These are phyloP conservation scores for Tillus elongatus DNA, from an alignment of 2,888 invertebrate genomes.

Conservation along the genomic window DNA sequence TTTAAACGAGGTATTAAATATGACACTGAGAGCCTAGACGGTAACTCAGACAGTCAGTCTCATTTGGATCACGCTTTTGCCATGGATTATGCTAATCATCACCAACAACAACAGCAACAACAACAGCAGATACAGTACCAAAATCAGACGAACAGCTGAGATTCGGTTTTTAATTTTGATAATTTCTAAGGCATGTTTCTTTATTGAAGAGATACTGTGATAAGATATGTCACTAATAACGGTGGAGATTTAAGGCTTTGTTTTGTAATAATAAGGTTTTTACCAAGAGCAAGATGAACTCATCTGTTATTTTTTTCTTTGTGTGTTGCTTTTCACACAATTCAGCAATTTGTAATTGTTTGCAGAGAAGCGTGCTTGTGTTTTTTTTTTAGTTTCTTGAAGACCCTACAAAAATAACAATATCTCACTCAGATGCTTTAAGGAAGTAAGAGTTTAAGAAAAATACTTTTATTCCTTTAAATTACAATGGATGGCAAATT, in stretches of 20 bases:
- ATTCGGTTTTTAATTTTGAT: constrained; percentile 32
- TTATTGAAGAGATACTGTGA: background rate
- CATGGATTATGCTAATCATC: constrained; percentile 37
- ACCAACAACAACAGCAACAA: constrained; percentile 35
- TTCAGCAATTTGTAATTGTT: background rate
- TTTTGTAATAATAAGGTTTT: too few relatives aligned
- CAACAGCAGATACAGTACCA: constrained; percentile 38
- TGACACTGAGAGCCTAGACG: constrained; percentile 47
- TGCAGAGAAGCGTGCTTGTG: constrained; percentile 2
- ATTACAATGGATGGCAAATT: too few relatives aligned
- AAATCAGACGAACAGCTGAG: constrained; percentile 38
- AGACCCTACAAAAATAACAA: too few relatives aligned
- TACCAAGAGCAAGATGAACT: too few relatives aligned
- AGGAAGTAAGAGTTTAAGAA: too few relatives aligned
- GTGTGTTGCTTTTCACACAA: too few relatives aligned
- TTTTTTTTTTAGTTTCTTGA: too few relatives aligned
- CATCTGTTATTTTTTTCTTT: too few relatives aligned
- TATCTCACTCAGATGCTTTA: too few relatives aligned
- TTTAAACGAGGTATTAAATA: constrained; percentile 77
- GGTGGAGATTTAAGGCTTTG: too few relatives aligned
- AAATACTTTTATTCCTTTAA: too few relatives aligned
- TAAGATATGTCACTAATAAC: too few relatives aligned
- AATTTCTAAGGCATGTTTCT: constrained; percentile 29
- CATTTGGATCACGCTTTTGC: constrained; percentile 31
- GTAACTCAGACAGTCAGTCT: constrained; percentile 36